A percentile compares a stretch with the other conserved stretches of the same genome.
Conservation (phyloP, 2,888 invertebrate genomes). For the Mystacides longicornis region DNA sequence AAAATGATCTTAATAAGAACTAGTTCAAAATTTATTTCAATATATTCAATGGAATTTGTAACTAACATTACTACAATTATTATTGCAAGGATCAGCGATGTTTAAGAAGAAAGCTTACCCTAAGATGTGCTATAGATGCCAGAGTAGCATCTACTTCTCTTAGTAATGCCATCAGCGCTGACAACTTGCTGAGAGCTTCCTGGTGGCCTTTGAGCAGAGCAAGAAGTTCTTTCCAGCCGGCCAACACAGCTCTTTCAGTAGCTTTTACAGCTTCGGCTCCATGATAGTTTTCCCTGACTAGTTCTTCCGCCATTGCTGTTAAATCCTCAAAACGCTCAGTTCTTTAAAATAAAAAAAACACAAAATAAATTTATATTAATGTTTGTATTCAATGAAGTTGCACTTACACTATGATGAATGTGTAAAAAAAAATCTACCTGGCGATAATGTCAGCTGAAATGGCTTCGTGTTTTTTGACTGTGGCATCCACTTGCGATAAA, state of each 20-base stretch:
- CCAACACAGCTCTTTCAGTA: slow-evolving; percentile 70
- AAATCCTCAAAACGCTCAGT: slow-evolving; percentile 93
- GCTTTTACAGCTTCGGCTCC: slow-evolving; percentile 69
- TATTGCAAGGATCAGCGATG: not conserved
- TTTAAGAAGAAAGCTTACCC: slow-evolving; percentile 41
- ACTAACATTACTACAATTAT: too few species aligned
- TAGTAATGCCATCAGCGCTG: slow-evolving; percentile 79
- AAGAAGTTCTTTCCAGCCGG: slow-evolving; percentile 81
- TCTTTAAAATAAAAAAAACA: slow-evolving; percentile 34
- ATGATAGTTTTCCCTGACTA: slow-evolving; percentile 87
- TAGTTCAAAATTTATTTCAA: too few species aligned
- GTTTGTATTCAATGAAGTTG: too few species aligned
- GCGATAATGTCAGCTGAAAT: slow-evolving; percentile 95
- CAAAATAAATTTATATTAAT: too few species aligned
- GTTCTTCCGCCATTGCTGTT: slow-evolving; percentile 86
- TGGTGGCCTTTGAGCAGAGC: slow-evolving; percentile 79
- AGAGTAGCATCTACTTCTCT: slow-evolving; percentile 87
- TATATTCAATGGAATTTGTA: too few species aligned
- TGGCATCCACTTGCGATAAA: slow-evolving; percentile 90
- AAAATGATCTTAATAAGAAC: too few species aligned
- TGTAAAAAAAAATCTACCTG: slow-evolving; percentile 42
- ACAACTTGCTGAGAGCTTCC: slow-evolving; percentile 66
- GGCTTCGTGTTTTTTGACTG: slow-evolving; percentile 97
- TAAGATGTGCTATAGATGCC: slow-evolving; percentile 75
- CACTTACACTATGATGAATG: too few species aligned